Evolutionary conservation across 2,797 vertebrate species (phyloP).

Genomic region (Lepilemur septentrionalis): DNA sequence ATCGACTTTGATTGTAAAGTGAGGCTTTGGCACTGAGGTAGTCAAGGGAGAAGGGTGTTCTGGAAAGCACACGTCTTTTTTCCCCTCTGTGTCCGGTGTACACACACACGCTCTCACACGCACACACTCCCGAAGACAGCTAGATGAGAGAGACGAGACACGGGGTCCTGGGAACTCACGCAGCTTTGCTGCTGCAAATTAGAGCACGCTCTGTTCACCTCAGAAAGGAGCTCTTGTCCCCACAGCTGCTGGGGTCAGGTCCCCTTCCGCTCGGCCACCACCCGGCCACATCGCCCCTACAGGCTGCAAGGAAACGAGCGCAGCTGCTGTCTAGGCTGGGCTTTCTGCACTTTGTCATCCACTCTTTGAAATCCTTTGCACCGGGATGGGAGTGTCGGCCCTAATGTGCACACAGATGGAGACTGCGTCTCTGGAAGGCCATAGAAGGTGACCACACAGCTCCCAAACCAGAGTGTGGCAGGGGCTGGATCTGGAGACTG

Average conservation of each 20-base stretch:
- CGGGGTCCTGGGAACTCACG: neutral
- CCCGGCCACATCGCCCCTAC: neutral
- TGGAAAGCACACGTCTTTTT: neutral
- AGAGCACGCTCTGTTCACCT: neutral
- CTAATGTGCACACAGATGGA: neutral
- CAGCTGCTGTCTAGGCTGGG: neutral
- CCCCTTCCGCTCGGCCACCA: neutral
- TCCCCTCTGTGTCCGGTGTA: neutral
- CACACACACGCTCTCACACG: neutral
- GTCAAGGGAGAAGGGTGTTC: neutral
- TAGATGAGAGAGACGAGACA: neutral
- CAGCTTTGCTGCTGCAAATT: neutral
- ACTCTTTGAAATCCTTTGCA: too few species aligned
- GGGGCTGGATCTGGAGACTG: neutral
- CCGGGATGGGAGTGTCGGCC: neutral
- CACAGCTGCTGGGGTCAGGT: neutral
- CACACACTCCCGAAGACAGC: neutral
- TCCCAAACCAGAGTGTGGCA: neutral
- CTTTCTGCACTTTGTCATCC: neutral
- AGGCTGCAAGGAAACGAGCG: neutral
- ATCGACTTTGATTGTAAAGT: slow-evolving; percentile 5
- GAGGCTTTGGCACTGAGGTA: slow-evolving; percentile 51
- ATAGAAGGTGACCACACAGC: neutral
- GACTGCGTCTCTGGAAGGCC: neutral
- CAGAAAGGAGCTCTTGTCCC: neutral